These are phyloP conservation scores for Taenaris catops DNA, from an alignment of 2,888 invertebrate species.

Conservation along the genomic window DNA sequence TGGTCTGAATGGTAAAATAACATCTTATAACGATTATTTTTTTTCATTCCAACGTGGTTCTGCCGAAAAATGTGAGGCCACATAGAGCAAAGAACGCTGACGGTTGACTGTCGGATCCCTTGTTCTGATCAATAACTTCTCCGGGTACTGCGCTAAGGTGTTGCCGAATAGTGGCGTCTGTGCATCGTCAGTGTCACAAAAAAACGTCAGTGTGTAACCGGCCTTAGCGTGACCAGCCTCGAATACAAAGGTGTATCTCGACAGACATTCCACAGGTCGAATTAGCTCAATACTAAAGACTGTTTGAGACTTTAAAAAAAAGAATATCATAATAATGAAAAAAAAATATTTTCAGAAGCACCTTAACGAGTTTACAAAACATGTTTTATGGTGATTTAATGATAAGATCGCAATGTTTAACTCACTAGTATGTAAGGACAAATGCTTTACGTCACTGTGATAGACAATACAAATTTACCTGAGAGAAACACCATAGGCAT, in stretches of 20 bases:
- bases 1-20: too few species aligned
- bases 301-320: constrained; percentile 64
- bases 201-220: constrained; percentile 19
- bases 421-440: constrained; percentile 78
- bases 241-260: constrained; percentile 39
- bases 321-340: constrained; percentile 52
- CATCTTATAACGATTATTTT: too few species aligned
- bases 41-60: too few species aligned
- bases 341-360: constrained; percentile 72
- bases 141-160: too few species aligned
- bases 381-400: constrained; percentile 73
- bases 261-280: constrained; percentile 71
- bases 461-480: constrained; percentile 69
- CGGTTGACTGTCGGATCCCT: too few species aligned
- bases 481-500: constrained; percentile 63
- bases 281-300: constrained; percentile 75
- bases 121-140: too few species aligned
- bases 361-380: constrained; percentile 68
- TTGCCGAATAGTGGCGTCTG: constrained; percentile 8
- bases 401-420: constrained; percentile 71
- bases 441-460: constrained; percentile 78
- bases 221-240: constrained; percentile 19
- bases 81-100: too few species aligned
- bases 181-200: constrained; percentile 1
- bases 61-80: too few species aligned